Base-by-base conservation (phyloP, 2,113 vertebrate species). In the Muntiacus reevesi region DNA sequence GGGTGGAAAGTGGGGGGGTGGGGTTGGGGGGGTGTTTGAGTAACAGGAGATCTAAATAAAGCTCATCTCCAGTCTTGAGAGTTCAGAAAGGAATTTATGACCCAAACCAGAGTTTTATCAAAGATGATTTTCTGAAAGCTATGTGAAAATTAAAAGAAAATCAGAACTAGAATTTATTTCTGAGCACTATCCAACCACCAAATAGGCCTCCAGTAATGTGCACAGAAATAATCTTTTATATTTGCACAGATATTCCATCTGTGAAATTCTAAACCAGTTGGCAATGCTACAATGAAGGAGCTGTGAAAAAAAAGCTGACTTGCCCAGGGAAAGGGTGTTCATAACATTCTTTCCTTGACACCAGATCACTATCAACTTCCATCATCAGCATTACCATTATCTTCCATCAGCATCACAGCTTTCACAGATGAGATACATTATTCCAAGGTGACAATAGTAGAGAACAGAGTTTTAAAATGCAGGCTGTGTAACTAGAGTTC, bases 21-120 rank as follows among this genome's bases (percentile, higher is more conserved):
- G 1, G 7, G 21, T 15, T 7, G 2, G 2, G 3, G 33, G 30
- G 13, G 54, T 12, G 6, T 3, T 3, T 3, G 28, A 76, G 16
- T 5, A 60, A 87, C n/a, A 59, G 9, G 54, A 88, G 17, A 87
- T 55, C 2, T 21, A 28, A 30, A 7, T 14, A 15, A n/a, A 5
- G 10, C 7, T 92, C 47, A 54, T 57, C 27, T 83, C 17, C 30
- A 57, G 6, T 74, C 7, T 30, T 40, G 67, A 96, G 15, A 54
- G n/a, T 67, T 43, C 55, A 89, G 45, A 30, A 50, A 62, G 25
- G 19, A 82, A 21, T 79, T 45, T 93, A n/a, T 40, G 17, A 79
- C 28, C 11, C 21, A 43, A 62, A 84, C 4, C 10, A 28, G 7
- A 36, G 36, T 89, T 81, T 92, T 59, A 50, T 64, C 40, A 47